Percentiles rank a stretch among this genome's conserved stretches.
Evolutionary conservation across 2,888 invertebrate genomes (phyloP).

Genomic region (Ormyrus pomaceus): DNA sequence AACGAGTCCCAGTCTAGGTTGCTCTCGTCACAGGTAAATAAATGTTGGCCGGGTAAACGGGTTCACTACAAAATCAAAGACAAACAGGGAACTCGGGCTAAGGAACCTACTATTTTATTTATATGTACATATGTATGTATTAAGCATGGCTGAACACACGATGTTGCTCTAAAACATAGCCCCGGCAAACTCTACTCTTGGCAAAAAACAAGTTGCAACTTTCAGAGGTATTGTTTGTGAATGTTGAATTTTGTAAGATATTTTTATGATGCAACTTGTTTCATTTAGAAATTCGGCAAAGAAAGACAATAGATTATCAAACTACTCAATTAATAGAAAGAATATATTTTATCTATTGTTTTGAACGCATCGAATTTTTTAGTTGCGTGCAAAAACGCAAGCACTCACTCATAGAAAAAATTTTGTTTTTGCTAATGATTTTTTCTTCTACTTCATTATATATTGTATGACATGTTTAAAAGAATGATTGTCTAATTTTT

Average conservation of each 20-base stretch:
- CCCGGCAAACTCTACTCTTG: background rate
- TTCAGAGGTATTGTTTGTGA: background rate
- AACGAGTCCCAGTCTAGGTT: constrained; percentile 75
- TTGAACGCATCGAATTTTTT: background rate
- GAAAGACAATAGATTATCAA: background rate
- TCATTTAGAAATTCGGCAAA: constrained; percentile 2
- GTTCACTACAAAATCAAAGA: background rate
- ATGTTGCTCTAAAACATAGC: constrained; percentile 43
- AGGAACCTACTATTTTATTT: constrained; percentile 24
- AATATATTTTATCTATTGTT: background rate
- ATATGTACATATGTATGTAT: constrained; percentile 27
- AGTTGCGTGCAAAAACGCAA: background rate
- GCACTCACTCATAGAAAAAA: constrained; percentile 6
- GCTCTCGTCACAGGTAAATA: constrained; percentile 72
- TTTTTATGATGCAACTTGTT: background rate
- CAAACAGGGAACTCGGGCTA: constrained; percentile 21
- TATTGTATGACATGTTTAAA: background rate
- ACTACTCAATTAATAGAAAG: no score
- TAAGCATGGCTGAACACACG: constrained; percentile 53
- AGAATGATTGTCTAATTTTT: background rate
- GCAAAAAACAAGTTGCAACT: constrained; percentile 14
- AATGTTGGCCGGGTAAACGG: constrained; percentile 39
- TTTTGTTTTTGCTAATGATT: constrained; percentile 31
- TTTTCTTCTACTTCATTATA: background rate
- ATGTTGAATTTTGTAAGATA: background rate